A percentile compares a stretch with the other conserved stretches of the same genome.
Evolutionary conservation across 2,888 invertebrate genomes (phyloP).

Genomic region (Seira sanloemensis): DNA sequence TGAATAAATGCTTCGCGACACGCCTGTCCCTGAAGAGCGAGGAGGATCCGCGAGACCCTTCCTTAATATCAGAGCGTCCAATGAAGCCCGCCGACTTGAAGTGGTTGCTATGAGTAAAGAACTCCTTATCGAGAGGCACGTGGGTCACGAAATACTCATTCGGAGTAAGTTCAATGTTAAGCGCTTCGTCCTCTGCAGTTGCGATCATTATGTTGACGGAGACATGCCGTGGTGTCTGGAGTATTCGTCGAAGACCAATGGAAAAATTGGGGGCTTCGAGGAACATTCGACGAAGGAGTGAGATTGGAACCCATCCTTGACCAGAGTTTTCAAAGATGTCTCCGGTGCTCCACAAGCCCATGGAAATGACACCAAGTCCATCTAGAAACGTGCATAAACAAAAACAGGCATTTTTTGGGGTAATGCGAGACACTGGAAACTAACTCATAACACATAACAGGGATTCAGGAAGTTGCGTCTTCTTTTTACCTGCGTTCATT

Average conservation of each 20-base stretch:
- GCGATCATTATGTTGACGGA: conserved; percentile 61
- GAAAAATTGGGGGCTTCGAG: conserved; percentile 65
- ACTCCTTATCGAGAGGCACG: conserved; percentile 57
- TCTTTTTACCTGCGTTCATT: conserved; percentile 62
- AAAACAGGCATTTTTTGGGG: too few relatives aligned
- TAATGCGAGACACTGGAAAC: too few relatives aligned
- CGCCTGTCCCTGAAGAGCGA: conserved; percentile 63
- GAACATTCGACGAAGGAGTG: conserved; percentile 64
- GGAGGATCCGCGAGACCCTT: conserved; percentile 54
- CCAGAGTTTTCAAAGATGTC: conserved; percentile 37
- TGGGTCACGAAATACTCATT: conserved; percentile 51
- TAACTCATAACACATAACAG: too few relatives aligned
- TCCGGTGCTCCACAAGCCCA: conserved; percentile 58
- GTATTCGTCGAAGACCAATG: conserved; percentile 50
- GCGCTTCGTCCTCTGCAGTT: conserved; percentile 65
- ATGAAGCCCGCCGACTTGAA: conserved; percentile 56
- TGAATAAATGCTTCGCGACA: conserved; percentile 45
- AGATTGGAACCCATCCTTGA: conserved; percentile 51
- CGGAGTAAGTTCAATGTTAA: conserved; percentile 62
- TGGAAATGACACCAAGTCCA: conserved; percentile 62
- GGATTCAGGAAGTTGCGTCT: too few relatives aligned
- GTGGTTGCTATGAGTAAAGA: conserved; percentile 66
- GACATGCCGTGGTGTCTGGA: conserved; percentile 58
- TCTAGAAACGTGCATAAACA: conserved; percentile 36
- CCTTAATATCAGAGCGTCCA: conserved; percentile 34